Percentiles rank a stretch among this genome's conserved stretches.
Evolutionary conservation across 2,113 vertebrate species (phyloP).

Genomic region (Nothocercus nigrocapillus): DNA sequence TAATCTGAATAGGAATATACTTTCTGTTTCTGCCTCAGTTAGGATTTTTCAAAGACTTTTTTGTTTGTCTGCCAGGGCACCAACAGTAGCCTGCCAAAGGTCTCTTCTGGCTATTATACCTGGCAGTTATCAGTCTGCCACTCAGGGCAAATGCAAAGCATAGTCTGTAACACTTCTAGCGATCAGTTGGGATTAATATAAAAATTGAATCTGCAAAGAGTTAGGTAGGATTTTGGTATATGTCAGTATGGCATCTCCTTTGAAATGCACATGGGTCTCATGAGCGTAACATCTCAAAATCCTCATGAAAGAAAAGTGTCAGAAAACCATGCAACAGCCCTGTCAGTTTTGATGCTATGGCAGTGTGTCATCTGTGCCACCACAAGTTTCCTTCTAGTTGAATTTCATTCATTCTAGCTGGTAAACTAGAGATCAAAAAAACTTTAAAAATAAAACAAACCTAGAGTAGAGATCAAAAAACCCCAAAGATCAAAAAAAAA

Average conservation of each 20-base stretch:
- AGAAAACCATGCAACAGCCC: background rate
- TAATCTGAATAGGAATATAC: background rate
- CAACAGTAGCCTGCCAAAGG: background rate
- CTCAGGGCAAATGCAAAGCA: background rate
- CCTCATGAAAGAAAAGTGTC: background rate
- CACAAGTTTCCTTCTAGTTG: background rate
- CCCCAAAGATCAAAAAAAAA: background rate
- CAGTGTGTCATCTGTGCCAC: background rate
- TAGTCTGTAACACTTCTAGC: background rate
- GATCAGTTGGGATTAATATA: slow-evolving; percentile 8
- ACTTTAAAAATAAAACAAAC: slow-evolving; percentile 22
- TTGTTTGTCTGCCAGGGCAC: background rate
- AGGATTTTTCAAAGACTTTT: background rate
- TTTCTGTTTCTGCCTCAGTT: background rate
- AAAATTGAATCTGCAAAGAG: slow-evolving; percentile 11
- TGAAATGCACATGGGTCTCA: background rate
- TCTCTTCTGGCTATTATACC: background rate
- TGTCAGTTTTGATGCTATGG: background rate
- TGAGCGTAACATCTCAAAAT: background rate
- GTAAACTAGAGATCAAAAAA: slow-evolving; percentile 28
- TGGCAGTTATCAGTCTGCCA: background rate
- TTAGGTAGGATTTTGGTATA: background rate
- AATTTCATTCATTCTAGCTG: background rate
- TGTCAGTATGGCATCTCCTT: background rate
- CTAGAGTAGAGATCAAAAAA: slow-evolving; percentile 54